phyloP scores from a whole-genome alignment of 1,140 invertebrate genomes.

The Hylaeus anthracinus region DNA sequence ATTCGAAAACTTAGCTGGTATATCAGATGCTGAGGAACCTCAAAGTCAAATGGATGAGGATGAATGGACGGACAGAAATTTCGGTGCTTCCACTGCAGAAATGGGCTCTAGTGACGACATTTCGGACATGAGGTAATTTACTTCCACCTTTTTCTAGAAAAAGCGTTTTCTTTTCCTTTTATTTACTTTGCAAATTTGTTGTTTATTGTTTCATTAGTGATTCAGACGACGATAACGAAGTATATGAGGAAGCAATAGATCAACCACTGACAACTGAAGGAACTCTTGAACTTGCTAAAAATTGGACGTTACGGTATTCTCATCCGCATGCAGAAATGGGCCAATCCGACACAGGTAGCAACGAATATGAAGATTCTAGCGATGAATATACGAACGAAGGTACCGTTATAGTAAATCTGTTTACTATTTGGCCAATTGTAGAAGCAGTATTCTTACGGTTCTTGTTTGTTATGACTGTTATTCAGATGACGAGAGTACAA shows the following conservation, averaged over 20 bases:
- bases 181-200: not conserved
- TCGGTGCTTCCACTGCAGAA: constrained; percentile 88
- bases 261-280: constrained; percentile 85
- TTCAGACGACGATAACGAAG: constrained; percentile 84
- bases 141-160: not conserved
- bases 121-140: constrained; percentile 84
- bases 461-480: not conserved
- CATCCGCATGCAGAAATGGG: constrained; percentile 72
- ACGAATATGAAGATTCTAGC: constrained; percentile 83
- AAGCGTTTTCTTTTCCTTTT: too few relatives aligned
- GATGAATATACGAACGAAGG: constrained; percentile 86
- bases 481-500: constrained; percentile 86
- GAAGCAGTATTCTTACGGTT: not conserved
- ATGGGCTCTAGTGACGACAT: constrained; percentile 88
- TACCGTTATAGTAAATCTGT: constrained; percentile 61
- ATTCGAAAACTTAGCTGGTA: constrained; percentile 85
- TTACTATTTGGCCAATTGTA: not conserved
- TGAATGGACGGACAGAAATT: constrained; percentile 96
- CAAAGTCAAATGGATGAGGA: constrained; percentile 94
- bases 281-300: constrained; percentile 84
- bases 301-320: constrained; percentile 83
- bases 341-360: constrained; percentile 79
- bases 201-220: constrained; percentile 74
- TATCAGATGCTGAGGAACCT: constrained; percentile 86
- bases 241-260: constrained; percentile 84